Conservation (phyloP, 2,113 vertebrate species). For the Polypterus bichir region DNA sequence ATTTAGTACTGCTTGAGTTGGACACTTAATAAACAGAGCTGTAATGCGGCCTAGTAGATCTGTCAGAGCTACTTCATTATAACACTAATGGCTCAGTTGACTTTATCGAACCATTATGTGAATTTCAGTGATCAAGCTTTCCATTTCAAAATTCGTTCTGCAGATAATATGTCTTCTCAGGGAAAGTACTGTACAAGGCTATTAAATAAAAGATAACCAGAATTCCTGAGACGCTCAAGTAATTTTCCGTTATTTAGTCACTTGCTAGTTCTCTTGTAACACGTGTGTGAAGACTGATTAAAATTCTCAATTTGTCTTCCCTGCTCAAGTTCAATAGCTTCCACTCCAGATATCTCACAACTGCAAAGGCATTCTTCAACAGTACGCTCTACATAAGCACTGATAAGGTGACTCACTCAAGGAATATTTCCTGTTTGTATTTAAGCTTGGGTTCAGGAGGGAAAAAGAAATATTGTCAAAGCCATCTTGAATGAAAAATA, state of each 20-base stretch:
- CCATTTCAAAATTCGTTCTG: conserved; percentile 6
- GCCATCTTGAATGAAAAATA: too few relatives aligned
- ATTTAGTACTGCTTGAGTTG: neutral
- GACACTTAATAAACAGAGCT: conserved; percentile 1
- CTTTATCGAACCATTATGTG: conserved; percentile 6
- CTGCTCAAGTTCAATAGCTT: conserved; percentile 36
- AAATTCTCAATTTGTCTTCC: conserved; percentile 33
- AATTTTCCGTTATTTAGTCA: conserved; percentile 40
- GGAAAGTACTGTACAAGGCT: conserved; percentile 6
- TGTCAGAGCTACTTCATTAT: neutral
- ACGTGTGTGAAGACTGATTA: conserved; percentile 43
- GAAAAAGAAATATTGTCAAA: too few relatives aligned
- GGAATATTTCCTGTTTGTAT: too few relatives aligned
- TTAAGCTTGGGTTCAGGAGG: too few relatives aligned
- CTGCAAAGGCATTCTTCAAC: too few relatives aligned
- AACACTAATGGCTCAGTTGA: conserved; percentile 1
- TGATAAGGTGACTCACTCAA: too few relatives aligned
- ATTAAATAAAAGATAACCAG: conserved; percentile 13
- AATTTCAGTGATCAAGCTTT: conserved; percentile 8
- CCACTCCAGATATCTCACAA: conserved; percentile 9
- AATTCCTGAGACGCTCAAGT: conserved; percentile 24
- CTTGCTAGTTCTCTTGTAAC: conserved; percentile 31
- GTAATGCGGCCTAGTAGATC: neutral
- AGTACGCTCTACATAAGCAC: too few relatives aligned
- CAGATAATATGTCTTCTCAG: conserved; percentile 13